phyloP scores from a whole-genome alignment of 2,113 vertebrate species.

The Hydropotes inermis region DNA sequence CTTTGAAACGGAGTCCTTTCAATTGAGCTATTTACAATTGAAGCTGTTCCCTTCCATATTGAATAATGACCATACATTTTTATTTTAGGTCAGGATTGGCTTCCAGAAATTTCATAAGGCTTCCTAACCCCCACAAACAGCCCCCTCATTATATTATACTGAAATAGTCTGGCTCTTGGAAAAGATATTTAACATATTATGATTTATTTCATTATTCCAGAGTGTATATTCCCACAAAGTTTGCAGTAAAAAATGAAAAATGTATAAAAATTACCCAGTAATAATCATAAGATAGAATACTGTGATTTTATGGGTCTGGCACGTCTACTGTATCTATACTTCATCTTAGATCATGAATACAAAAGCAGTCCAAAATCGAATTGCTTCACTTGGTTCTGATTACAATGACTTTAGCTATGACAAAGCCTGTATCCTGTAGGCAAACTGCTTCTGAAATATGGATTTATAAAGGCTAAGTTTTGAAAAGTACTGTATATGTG shows the following conservation, averaged over 20 bases:
- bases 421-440: not conserved
- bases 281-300: not conserved
- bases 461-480: not conserved
- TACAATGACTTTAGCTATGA: not conserved
- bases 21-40: not conserved
- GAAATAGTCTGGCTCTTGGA: not conserved
- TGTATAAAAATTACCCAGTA: not conserved
- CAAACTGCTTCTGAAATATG: not conserved
- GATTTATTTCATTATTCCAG: slow-evolving; percentile 8
- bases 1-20: not conserved
- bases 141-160: not conserved
- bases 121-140: not conserved
- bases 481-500: not conserved
- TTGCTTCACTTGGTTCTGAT: slow-evolving; percentile 23
- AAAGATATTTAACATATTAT: slow-evolving; percentile 22
- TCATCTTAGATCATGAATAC: not conserved
- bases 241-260: slow-evolving; percentile 32
- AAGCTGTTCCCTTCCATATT: not conserved
- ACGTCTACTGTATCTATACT: not conserved
- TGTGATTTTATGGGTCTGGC: not conserved
- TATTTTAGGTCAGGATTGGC: not conserved
- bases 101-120: not conserved
- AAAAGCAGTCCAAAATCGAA: slow-evolving; percentile 18
- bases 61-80: not conserved
- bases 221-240: not conserved